These are phyloP conservation scores for Grallaria varia DNA, from an alignment of 2,113 vertebrate genomes.

Conservation along the genomic window DNA sequence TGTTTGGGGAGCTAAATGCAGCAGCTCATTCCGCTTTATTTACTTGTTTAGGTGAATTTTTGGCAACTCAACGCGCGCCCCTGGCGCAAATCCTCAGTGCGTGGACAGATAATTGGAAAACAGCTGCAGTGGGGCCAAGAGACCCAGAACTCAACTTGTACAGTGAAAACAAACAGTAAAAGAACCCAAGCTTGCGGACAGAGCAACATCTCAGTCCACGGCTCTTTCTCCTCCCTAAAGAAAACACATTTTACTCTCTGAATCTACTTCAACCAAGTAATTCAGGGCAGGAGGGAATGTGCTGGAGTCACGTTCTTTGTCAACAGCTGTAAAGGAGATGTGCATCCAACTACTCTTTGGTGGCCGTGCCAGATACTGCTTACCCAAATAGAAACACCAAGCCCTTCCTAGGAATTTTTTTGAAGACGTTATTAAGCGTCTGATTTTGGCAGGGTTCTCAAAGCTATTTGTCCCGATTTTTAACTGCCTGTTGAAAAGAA, in stretches of 20 bases:
- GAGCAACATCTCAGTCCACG: background rate
- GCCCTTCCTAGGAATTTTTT: conserved; percentile 51
- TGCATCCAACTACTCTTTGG: conserved; percentile 1
- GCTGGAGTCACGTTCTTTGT: conserved; percentile 57
- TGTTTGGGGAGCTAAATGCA: background rate
- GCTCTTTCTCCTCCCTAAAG: background rate
- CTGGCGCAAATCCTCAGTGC: background rate
- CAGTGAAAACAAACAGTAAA: conserved; percentile 25
- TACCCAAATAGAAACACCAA: conserved; percentile 41
- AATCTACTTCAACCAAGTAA: conserved; percentile 26
- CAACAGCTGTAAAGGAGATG: conserved; percentile 67
- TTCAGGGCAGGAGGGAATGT: conserved; percentile 44
- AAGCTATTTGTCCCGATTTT: background rate
- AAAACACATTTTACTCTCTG: background rate
- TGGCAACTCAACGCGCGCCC: background rate
- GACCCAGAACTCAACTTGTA: background rate
- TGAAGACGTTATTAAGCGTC: background rate
- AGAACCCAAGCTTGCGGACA: background rate
- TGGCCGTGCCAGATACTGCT: conserved; percentile 16
- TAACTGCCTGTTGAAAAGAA: conserved; percentile 21
- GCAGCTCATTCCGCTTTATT: background rate
- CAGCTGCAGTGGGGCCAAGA: background rate
- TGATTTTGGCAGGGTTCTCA: background rate
- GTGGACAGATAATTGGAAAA: background rate
- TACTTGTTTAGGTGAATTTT: conserved; percentile 10